These are phyloP conservation scores for Beroe ovata DNA, from an alignment of 37 sponge, comb jelly and placozoan genomes.

Conservation along the genomic window DNA sequence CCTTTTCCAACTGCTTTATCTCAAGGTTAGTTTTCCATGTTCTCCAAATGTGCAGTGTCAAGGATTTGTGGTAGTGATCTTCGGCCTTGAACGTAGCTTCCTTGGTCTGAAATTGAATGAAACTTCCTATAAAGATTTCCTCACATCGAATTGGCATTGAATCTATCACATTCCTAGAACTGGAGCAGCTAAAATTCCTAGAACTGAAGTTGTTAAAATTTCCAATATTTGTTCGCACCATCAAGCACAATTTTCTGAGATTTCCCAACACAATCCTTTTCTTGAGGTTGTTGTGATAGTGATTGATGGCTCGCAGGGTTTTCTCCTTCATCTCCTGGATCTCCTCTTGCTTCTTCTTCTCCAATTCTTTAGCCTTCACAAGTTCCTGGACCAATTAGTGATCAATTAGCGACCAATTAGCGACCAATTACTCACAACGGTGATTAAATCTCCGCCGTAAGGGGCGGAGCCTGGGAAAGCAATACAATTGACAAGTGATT, in stretches of 20 bases:
- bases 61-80: neutral
- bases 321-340: slow-evolving; percentile 14
- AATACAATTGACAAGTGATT: too few species aligned
- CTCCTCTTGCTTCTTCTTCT: neutral
- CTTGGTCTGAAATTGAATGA: neutral
- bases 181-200: too few species aligned
- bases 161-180: too few species aligned
- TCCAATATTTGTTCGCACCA: too few species aligned
- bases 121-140: too few species aligned
- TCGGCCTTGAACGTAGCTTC: neutral
- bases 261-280: neutral
- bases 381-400: too few species aligned
- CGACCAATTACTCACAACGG: too few species aligned
- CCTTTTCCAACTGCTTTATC: slow-evolving; percentile 49
- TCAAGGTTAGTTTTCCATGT: neutral
- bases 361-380: neutral
- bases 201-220: too few species aligned
- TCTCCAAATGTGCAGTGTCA: neutral
- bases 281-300: slow-evolving; percentile 12
- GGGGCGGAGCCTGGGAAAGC: too few species aligned
- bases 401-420: too few species aligned
- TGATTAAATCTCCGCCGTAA: too few species aligned
- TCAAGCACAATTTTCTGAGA: neutral
- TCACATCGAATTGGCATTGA: too few species aligned
- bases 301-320: slow-evolving; percentile 24